Conservation (phyloP, 2,113 vertebrate species). For the Hassar affinis region DNA sequence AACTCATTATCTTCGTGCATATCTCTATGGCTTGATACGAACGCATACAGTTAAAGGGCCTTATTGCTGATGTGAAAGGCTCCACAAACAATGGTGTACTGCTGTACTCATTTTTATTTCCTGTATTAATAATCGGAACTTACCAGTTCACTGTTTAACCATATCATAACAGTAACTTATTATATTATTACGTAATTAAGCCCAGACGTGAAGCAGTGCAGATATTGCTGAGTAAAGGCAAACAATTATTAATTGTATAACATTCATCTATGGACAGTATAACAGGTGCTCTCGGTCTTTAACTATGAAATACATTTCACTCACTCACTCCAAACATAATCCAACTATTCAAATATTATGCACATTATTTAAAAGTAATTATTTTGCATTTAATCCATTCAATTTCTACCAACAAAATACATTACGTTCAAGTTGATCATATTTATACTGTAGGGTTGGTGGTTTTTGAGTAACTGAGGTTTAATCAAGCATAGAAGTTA, state of each 20-base stretch:
- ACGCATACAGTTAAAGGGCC: neutral
- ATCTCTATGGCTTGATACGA: neutral
- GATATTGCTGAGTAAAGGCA: no score
- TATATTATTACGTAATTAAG: neutral
- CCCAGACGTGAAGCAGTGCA: neutral
- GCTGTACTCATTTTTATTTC: neutral
- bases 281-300: neutral
- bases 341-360: neutral
- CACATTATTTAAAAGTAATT: neutral
- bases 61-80: neutral
- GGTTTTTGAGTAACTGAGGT: neutral
- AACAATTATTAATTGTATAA: no score
- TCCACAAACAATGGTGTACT: neutral
- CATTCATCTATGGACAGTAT: neutral
- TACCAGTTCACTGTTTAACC: neutral
- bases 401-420: neutral
- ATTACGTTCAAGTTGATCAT: neutral
- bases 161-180: neutral
- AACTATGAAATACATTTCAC: neutral
- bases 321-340: neutral
- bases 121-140: neutral
- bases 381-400: neutral
- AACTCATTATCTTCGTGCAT: neutral
- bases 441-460: neutral
- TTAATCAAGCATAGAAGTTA: neutral